Base-by-base conservation (phyloP, 1,140 invertebrate genomes). In the Procambarus virginalis region DNA sequence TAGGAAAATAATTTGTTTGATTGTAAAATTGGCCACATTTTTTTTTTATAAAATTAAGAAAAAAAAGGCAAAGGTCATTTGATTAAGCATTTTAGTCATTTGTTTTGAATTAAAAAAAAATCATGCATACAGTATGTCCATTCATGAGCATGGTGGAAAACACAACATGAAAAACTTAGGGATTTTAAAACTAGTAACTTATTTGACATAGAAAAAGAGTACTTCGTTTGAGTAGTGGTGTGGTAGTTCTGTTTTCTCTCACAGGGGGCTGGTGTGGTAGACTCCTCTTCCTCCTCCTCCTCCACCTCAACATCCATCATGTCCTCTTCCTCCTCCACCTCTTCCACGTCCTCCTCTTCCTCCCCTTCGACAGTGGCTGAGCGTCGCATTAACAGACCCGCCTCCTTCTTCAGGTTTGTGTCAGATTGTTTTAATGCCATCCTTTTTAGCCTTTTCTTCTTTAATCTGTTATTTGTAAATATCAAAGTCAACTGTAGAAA, bases 361-460 rank as follows among this genome's bases (percentile, higher is more conserved):
- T 86, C 84, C 17, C 84, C 84, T 64, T 86, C 84, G 75, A 86
- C 84, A 60, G 84, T 86, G 84, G 84, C 84, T 64, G 84, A 86
- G 64, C 75, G 84, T 58, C 70, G 84, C 51, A 86, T 55, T 86
- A 86, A 86, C 76, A 77, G 84, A 64, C 84, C 84, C 51, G 84
- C 84, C 34, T 86, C 84, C 75, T 86, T 86, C 84, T 86, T 86
- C 84, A 86, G 84, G 84, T 86, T 86, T 77, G 84, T 86, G 68
- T 55, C 51, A 51, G 51, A 60, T n/a, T 82, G 34, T 82, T 20
- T 45, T 82, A n/a, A 46, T 46, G 51, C 14, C 20, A 49, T 78
- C 46, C 76, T 49, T 49, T 17, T 49, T n/a, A 46, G 10, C 46
- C 4, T 49, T 55, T 55, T 78, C 49, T 14, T 78, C 20, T 20